These are phyloP conservation scores for Otocyon megalotis DNA, from an alignment of 2,113 vertebrate species.

Conservation along the genomic window DNA sequence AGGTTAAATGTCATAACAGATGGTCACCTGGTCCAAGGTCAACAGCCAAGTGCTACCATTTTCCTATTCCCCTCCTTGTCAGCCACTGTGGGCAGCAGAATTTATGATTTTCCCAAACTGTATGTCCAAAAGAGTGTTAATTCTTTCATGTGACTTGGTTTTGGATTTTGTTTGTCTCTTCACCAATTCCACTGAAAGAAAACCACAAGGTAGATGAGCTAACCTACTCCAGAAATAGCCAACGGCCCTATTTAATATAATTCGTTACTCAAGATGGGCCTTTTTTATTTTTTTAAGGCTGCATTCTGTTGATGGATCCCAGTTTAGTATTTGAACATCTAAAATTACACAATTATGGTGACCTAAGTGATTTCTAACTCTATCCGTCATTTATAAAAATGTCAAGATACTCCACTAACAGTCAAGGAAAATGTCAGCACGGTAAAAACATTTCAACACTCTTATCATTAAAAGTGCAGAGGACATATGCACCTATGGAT, in stretches of 20 bases:
- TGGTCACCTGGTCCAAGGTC: not conserved
- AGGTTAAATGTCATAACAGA: not conserved
- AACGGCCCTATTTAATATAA: constrained; percentile 44
- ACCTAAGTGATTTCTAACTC: constrained; percentile 27
- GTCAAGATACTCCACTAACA: constrained; percentile 39
- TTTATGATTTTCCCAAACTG: not conserved
- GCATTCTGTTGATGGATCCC: not conserved
- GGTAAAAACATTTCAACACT: constrained; percentile 4
- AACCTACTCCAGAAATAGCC: constrained; percentile 53
- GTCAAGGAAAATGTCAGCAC: not conserved
- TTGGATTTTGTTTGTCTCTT: constrained; percentile 66
- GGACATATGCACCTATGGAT: not conserved
- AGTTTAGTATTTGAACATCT: not conserved
- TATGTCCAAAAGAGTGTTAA: not conserved
- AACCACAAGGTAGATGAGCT: constrained; percentile 64
- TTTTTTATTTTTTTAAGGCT: not conserved
- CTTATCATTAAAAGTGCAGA: not conserved
- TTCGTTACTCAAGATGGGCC: constrained; percentile 42
- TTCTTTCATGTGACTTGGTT: constrained; percentile 64
- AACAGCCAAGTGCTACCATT: not conserved
- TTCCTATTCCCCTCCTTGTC: not conserved
- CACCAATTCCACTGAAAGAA: constrained; percentile 73
- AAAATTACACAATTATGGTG: constrained; percentile 37
- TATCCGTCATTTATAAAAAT: constrained; percentile 29
- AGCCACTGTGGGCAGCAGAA: not conserved